phyloP scores from a whole-genome alignment of 1,140 invertebrate genomes.

The Drosophila willistoni region DNA sequence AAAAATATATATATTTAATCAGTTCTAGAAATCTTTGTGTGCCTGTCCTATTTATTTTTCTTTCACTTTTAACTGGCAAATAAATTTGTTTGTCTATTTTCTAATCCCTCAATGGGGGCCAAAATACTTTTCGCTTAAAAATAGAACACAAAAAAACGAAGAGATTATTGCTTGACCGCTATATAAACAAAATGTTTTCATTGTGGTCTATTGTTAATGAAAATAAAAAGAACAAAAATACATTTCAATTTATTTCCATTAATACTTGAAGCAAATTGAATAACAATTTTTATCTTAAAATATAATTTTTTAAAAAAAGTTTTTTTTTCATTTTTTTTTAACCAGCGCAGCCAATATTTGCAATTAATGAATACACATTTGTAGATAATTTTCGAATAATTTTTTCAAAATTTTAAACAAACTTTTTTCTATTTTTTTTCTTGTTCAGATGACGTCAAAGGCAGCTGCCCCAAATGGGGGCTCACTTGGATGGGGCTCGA shows the following conservation, averaged over 20 bases:
- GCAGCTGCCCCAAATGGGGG: constrained; percentile 39
- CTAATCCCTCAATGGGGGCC: constrained; percentile 36
- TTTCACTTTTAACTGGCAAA: background rate
- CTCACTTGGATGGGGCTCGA: constrained; percentile 34
- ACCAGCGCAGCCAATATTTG: background rate
- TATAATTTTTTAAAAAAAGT: constrained; percentile 1
- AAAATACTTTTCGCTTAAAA: constrained; percentile 42
- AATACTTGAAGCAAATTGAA: background rate
- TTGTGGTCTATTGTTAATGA: constrained; percentile 43
- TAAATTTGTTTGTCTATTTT: constrained; percentile 15
- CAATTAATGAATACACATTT: background rate
- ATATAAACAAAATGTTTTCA: constrained; percentile 33
- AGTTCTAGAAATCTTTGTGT: background rate
- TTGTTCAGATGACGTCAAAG: constrained; percentile 65
- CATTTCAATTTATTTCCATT: constrained; percentile 12
- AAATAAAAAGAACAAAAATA: constrained; percentile 17
- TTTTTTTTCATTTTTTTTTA: background rate
- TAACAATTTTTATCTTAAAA: constrained; percentile 31
- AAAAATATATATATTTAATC: too few relatives aligned
- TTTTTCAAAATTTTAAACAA: constrained; percentile 1
- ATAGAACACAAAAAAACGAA: constrained; percentile 33
- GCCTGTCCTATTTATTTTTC: background rate
- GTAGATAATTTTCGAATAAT: constrained; percentile 7
- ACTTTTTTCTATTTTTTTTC: constrained; percentile 2
- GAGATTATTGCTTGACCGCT: constrained; percentile 28